These are phyloP conservation scores for Ennomos fuscantarius DNA, from an alignment of 2,888 invertebrate species.

Conservation along the genomic window DNA sequence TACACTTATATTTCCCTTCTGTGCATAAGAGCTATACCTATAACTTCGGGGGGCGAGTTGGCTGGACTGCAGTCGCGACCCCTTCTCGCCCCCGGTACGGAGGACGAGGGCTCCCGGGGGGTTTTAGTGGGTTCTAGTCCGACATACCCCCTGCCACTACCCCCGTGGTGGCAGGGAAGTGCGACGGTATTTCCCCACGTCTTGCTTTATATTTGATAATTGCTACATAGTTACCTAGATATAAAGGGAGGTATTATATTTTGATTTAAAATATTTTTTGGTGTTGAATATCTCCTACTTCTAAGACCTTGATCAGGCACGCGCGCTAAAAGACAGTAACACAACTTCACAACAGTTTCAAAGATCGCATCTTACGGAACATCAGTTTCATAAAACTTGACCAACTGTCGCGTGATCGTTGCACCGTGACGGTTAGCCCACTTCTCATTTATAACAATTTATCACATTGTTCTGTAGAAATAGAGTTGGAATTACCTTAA, in stretches of 20 bases:
- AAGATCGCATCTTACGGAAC: constrained; percentile 39
- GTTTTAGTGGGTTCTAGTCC: no score
- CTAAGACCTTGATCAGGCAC: background rate
- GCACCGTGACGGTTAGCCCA: constrained; percentile 35
- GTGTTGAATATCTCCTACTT: background rate
- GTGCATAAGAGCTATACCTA: no score
- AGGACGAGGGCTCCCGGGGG: no score
- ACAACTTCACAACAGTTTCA: constrained; percentile 9
- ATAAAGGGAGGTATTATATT: background rate
- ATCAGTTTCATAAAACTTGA: constrained; percentile 41
- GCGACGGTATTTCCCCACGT: no score
- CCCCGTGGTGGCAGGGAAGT: no score
- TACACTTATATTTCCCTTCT: no score
- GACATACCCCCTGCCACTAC: no score
- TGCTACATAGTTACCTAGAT: no score
- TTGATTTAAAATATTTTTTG: background rate
- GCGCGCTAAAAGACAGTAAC: constrained; percentile 6
- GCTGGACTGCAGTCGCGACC: no score
- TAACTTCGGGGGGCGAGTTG: no score
- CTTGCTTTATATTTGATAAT: no score
- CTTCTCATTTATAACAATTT: background rate
- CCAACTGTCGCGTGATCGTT: constrained; percentile 33
- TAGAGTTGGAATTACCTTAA: constrained; percentile 17
- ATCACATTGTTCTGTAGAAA: background rate
- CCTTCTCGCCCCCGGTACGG: no score